A percentile compares a stretch with the other conserved stretches of the same genome.
These are phyloP conservation scores for Microcebus ravelobensis DNA, from an alignment of 2,113 vertebrate genomes.

Conservation along the genomic window DNA sequence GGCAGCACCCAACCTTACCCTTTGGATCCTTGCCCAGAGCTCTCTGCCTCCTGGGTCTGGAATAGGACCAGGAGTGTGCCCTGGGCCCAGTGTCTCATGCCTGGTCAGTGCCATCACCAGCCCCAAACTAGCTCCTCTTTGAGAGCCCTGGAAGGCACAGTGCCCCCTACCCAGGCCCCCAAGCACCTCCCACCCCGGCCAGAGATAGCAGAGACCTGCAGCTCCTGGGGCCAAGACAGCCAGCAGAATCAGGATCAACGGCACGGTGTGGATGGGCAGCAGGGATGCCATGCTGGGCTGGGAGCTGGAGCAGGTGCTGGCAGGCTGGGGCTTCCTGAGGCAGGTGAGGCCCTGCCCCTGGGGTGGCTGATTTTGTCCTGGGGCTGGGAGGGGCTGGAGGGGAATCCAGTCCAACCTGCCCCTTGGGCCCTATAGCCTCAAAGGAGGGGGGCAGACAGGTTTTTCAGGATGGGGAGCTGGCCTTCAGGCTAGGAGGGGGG, in stretches of 20 bases:
- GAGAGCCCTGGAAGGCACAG: neutral
- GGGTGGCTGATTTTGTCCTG: slow-evolving; percentile 55
- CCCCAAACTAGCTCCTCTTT: neutral
- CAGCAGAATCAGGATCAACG: slow-evolving; percentile 65
- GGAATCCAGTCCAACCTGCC: slow-evolving; percentile 64
- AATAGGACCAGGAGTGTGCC: neutral
- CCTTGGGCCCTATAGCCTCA: neutral
- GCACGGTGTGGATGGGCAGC: neutral
- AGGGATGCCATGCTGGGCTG: slow-evolving; percentile 41
- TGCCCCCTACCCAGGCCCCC: neutral
- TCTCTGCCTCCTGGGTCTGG: neutral
- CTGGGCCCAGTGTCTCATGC: neutral
- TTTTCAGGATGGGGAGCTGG: slow-evolving; percentile 68
- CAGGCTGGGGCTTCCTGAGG: slow-evolving; percentile 20
- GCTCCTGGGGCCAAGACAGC: neutral
- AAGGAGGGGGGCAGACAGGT: slow-evolving; percentile 54
- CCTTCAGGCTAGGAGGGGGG: neutral
- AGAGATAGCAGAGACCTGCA: slow-evolving; percentile 65
- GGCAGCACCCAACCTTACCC: neutral
- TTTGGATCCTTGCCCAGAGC: neutral
- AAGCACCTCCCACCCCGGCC: neutral
- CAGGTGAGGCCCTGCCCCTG: neutral
- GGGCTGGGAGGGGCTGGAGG: slow-evolving; percentile 50
- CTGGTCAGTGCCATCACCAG: neutral
- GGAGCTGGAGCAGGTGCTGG: neutral